phyloP scores from a whole-genome alignment of 2,888 invertebrate genomes.

The Ophraella communa region DNA sequence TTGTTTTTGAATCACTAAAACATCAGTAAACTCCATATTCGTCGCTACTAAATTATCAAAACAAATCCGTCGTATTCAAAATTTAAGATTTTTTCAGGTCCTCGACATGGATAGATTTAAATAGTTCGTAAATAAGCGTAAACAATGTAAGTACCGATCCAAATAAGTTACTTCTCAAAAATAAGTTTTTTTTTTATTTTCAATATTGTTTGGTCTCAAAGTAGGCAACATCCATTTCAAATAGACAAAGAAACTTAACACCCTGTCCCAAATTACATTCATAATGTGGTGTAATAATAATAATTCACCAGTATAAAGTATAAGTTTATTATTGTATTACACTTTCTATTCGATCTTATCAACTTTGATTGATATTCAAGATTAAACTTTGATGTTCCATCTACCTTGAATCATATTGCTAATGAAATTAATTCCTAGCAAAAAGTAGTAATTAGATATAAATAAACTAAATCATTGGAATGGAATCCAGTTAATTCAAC shows the following conservation, averaged over 20 bases:
- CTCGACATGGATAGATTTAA: constrained; percentile 13
- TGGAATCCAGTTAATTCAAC: not conserved
- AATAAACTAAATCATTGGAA: not conserved
- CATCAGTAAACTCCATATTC: constrained; percentile 1
- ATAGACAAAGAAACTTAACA: no score
- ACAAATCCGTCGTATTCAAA: constrained; percentile 20
- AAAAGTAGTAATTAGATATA: constrained; percentile 2
- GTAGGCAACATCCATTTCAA: no score
- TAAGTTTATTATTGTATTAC: not conserved
- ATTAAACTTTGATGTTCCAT: not conserved
- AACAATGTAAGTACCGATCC: constrained; percentile 17
- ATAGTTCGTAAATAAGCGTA: constrained; percentile 12
- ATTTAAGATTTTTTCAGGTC: constrained; percentile 31
- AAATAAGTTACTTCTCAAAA: not conserved
- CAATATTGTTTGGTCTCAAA: no score
- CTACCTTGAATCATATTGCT: not conserved
- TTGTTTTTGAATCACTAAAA: constrained; percentile 6
- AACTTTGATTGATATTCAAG: not conserved
- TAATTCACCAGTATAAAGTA: no score
- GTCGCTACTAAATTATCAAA: constrained; percentile 25
- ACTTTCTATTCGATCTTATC: constrained; percentile 1
- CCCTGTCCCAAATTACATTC: no score
- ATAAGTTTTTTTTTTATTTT: no score
- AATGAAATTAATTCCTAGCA: not conserved
- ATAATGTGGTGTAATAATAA: no score